phyloP scores from a whole-genome alignment of 2,888 invertebrate genomes.

The Patella ulyssiponensis region DNA sequence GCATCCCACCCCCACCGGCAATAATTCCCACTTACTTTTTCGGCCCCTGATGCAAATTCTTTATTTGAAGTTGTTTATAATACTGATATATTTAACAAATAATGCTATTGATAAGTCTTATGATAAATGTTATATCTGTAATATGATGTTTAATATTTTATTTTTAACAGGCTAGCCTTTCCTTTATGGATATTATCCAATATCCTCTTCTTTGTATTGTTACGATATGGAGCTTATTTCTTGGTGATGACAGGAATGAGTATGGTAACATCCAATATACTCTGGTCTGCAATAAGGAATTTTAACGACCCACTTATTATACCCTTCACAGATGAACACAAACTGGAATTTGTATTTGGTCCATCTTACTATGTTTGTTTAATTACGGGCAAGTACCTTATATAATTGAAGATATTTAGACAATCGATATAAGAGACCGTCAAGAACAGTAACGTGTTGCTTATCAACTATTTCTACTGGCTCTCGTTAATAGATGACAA shows the following conservation, averaged over 20 bases:
- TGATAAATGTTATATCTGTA: no score
- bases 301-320: conserved; percentile 73
- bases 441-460: background rate
- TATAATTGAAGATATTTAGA: background rate
- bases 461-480: no score
- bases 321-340: conserved; percentile 73
- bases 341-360: conserved; percentile 74
- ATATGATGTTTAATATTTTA: background rate
- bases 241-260: conserved; percentile 74
- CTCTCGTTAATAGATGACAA: no score
- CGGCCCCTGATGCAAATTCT: no score
- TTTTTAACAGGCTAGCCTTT: conserved; percentile 74
- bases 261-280: conserved; percentile 75
- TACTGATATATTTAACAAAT: no score
- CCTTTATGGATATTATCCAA: conserved; percentile 76
- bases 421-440: background rate
- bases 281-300: conserved; percentile 76
- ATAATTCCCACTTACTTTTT: no score
- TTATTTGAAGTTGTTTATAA: no score
- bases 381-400: conserved; percentile 71
- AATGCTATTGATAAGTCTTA: no score
- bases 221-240: conserved; percentile 75
- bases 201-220: conserved; percentile 75
- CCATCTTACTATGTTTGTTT: conserved; percentile 75
- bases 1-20: no score